Evolutionary conservation across 2,113 vertebrate genomes (phyloP).

Genomic region (Sebastes schlegelii): DNA sequence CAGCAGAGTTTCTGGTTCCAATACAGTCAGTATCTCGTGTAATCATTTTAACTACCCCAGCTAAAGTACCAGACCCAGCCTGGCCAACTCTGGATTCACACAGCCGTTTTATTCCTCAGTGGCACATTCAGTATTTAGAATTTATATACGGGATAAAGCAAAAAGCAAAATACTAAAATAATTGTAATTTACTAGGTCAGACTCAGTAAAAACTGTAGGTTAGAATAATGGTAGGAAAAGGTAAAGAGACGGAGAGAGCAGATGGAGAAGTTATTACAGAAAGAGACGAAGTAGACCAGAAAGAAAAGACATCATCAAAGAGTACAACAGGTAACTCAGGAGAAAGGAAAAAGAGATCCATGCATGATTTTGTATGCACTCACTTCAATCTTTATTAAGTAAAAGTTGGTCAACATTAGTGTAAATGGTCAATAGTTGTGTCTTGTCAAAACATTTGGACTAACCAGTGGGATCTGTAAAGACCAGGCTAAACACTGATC

Average conservation of each 20-base stretch:
- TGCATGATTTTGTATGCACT: slow-evolving; percentile 68
- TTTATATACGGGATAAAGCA: not conserved
- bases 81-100: not conserved
- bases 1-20: not conserved
- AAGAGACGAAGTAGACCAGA: not conserved
- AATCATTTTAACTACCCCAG: not conserved
- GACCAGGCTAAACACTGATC: slow-evolving; percentile 1
- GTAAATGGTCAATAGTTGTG: slow-evolving; percentile 50
- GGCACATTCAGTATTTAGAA: not conserved
- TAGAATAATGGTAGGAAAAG: not conserved
- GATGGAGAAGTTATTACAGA: not conserved
- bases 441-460: slow-evolving; percentile 45
- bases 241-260: not conserved
- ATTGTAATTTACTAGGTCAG: not conserved
- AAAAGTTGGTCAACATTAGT: slow-evolving; percentile 65
- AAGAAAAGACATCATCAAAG: not conserved
- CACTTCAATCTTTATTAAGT: slow-evolving; percentile 85
- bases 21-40: not conserved
- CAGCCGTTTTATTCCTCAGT: not conserved
- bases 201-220: not conserved
- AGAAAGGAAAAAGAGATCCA: slow-evolving; percentile 38
- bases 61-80: not conserved
- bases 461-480: slow-evolving; percentile 2
- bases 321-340: not conserved
- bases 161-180: not conserved